Evolutionary conservation across 2,888 invertebrate species (phyloP), one percentile per base, ranked within the genome.

Genomic region (Fissipunctia ypsillon): DNA sequence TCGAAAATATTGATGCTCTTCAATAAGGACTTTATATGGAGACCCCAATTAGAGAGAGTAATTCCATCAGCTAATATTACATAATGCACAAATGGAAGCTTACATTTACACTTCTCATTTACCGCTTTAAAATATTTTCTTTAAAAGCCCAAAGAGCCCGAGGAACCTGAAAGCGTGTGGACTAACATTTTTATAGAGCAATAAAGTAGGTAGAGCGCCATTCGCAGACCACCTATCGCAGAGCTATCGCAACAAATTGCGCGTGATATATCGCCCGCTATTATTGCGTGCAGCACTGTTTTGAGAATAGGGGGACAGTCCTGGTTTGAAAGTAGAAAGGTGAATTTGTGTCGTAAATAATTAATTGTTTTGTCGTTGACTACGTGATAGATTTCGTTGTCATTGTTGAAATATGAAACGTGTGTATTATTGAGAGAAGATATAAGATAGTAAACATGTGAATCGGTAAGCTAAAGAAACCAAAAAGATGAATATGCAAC

Each of bases 221-320:
- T 88, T 88, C 89, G 90, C 88, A 85, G 89, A 91, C 90, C 89
- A 89, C 90, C 92, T 93, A 94, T 93, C 93, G 92, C 85, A 88
- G 90, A 88, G 93, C 93, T 93, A 94, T 95, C 94, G 95, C 94
- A 91, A 95, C 95, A 95, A 95, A 95, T 95, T 95, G 95, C 94
- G 90, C 90, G 93, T 94, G 95, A 95, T 95, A 92, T 94, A 95
- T 95, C 92, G 90, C 90, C 78, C 86, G 89, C 91, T 90, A 90
- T 89, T 91, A 90, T 80, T 89, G 82, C 68, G 82, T 88, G 83
- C 84, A 45, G 89, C 56, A 75, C 68, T 50, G 41, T 75, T 70
- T 61, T 35, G 28, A 25, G 63, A 73, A 81, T 56, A 48, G 9
- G 14, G 59, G 52, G 87, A 87, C 76, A 78, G 73, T 83, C 80